phyloP scores from a whole-genome alignment of 2,888 invertebrate genomes.

The Eucera pruinosa region DNA sequence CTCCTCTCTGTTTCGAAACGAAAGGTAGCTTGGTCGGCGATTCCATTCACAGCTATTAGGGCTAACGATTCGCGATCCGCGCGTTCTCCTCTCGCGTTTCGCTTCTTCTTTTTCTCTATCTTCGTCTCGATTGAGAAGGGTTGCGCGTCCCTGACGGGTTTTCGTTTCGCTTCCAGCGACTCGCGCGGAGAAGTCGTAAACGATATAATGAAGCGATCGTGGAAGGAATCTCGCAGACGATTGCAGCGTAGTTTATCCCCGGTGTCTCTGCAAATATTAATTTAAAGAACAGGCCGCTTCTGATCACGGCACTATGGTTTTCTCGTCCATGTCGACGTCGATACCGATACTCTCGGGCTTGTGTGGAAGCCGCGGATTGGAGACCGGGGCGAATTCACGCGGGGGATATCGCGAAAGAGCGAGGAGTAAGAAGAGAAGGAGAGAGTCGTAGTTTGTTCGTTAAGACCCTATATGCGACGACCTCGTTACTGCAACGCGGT shows the following conservation, averaged over 20 bases:
- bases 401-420: constrained; percentile 7
- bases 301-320: no score
- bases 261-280: background rate
- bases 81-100: constrained; percentile 33
- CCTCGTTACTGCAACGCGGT: constrained; percentile 74
- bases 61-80: constrained; percentile 28
- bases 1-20: background rate
- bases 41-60: constrained; percentile 37
- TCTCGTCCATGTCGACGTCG: no score
- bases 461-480: constrained; percentile 69
- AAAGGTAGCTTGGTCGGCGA: constrained; percentile 15
- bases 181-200: constrained; percentile 10
- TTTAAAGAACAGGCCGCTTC: background rate
- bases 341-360: no score
- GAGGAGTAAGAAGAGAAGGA: constrained; percentile 36
- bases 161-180: constrained; percentile 4
- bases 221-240: background rate
- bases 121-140: constrained; percentile 33
- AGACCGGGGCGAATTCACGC: constrained; percentile 6
- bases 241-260: background rate
- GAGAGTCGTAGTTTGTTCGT: constrained; percentile 68
- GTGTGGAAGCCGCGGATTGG: background rate
- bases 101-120: no score
- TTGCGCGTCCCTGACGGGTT: background rate
- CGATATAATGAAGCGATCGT: background rate